Evolutionary conservation across 64 coral and sea anemone species (phyloP).

Genomic region (Pachyseris speciosa): DNA sequence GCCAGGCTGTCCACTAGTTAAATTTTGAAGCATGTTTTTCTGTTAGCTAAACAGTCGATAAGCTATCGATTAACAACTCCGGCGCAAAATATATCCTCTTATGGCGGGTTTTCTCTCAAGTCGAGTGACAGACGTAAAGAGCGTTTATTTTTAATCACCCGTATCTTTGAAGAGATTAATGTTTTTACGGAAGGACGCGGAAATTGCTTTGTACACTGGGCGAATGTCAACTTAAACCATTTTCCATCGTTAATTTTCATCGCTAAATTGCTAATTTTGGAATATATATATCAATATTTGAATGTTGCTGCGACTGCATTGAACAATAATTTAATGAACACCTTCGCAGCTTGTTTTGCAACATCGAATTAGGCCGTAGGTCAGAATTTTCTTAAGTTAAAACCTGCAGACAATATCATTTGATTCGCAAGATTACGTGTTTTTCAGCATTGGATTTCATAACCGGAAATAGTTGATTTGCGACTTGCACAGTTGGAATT

Average conservation of each 20-base stretch:
- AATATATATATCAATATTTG: too few species aligned
- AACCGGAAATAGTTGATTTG: constrained; percentile 17
- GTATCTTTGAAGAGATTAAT: not conserved
- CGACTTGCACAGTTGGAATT: not conserved
- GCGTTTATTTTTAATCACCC: not conserved
- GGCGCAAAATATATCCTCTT: not conserved
- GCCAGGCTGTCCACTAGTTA: too few species aligned
- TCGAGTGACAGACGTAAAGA: not conserved
- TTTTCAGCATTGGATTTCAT: not conserved
- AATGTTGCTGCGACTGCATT: too few species aligned
- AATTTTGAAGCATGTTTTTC: too few species aligned
- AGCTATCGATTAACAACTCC: not conserved
- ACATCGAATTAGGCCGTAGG: too few species aligned
- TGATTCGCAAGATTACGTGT: not conserved
- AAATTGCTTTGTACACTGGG: too few species aligned
- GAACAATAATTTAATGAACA: not conserved
- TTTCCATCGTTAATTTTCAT: too few species aligned
- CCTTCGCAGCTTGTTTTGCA: not conserved
- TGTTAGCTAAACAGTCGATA: not conserved
- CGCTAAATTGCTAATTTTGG: too few species aligned
- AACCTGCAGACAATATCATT: not conserved
- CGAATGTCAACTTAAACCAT: too few species aligned
- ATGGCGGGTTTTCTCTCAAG: not conserved
- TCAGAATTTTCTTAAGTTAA: too few species aligned
- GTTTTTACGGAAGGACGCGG: not conserved